Percentiles rank a stretch among this genome's conserved stretches.
Evolutionary conservation across 2,113 vertebrate genomes (phyloP).

Genomic region (Peromyscus californicus): DNA sequence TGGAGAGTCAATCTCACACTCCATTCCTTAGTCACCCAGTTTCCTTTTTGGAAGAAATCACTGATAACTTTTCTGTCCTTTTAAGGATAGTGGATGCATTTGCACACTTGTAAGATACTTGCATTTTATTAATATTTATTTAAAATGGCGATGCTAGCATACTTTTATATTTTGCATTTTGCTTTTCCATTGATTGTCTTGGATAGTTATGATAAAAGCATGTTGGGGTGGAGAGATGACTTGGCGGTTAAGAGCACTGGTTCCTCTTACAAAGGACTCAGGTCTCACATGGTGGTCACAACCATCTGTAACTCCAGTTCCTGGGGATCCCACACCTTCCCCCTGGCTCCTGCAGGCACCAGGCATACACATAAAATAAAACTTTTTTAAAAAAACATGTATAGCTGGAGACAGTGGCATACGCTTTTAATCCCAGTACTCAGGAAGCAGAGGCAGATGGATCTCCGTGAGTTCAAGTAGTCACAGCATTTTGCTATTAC

Average conservation of each 20-base stretch:
- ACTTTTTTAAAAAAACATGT: not conserved
- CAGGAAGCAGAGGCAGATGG: not conserved
- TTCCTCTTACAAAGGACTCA: not conserved
- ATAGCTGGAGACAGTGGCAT: not conserved
- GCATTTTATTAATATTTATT: conserved; percentile 3
- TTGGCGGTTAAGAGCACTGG: not conserved
- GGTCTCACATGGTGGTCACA: not conserved
- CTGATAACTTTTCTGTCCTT: conserved; percentile 1
- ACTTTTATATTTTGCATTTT: not conserved
- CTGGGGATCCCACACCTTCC: not conserved
- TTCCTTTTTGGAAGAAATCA: not conserved
- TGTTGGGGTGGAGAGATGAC: not conserved
- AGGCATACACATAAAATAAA: not conserved
- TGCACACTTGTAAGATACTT: not conserved
- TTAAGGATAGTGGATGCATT: not conserved
- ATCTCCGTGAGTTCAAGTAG: not conserved
- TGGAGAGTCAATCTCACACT: not conserved
- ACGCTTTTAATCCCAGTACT: too few species aligned
- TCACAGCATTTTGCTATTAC: conserved; percentile 21
- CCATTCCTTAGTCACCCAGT: not conserved
- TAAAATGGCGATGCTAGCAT: not conserved
- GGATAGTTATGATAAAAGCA: not conserved
- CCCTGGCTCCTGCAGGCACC: not conserved
- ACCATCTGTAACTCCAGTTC: not conserved
- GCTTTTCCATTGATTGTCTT: not conserved